Evolutionary conservation across 2,113 vertebrate genomes (phyloP).

Genomic region (Budorcas taxicolor): DNA sequence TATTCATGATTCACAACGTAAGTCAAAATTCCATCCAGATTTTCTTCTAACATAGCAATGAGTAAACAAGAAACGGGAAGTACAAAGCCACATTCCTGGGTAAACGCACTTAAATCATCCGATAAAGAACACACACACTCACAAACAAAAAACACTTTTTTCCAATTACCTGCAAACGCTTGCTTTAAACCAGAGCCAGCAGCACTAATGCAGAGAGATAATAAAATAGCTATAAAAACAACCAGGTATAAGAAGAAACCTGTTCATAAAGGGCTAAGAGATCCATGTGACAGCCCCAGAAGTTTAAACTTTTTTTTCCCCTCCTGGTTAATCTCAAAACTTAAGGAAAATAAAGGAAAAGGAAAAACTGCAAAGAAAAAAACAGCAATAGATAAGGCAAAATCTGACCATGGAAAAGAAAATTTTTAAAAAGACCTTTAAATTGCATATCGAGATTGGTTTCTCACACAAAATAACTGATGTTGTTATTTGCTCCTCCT

Average conservation of each 20-base stretch:
- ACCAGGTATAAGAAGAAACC: constrained; percentile 75
- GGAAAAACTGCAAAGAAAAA: not conserved
- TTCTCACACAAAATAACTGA: constrained; percentile 75
- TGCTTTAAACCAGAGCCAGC: constrained; percentile 79
- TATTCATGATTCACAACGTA: constrained; percentile 56
- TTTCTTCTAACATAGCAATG: constrained; percentile 49
- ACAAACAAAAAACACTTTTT: constrained; percentile 71
- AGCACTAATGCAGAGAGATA: constrained; percentile 75
- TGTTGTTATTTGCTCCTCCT: constrained; percentile 77
- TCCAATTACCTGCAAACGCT: constrained; percentile 78
- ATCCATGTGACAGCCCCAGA: constrained; percentile 73
- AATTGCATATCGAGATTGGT: constrained; percentile 70
- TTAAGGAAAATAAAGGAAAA: constrained; percentile 52
- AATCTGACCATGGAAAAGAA: constrained; percentile 47
- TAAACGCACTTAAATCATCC: constrained; percentile 55
- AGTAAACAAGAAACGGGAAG: constrained; percentile 56
- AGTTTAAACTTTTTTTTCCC: constrained; percentile 73
- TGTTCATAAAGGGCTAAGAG: constrained; percentile 71
- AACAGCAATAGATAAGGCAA: constrained; percentile 29
- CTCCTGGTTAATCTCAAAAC: constrained; percentile 49
- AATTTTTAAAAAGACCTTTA: constrained; percentile 45
- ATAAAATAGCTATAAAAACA: constrained; percentile 75
- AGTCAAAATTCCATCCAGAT: constrained; percentile 58
- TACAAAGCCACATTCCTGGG: constrained; percentile 53
- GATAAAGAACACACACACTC: constrained; percentile 53